phyloP scores from a whole-genome alignment of 37 sponge, comb jelly and placozoan species.

The Spongia lamella region DNA sequence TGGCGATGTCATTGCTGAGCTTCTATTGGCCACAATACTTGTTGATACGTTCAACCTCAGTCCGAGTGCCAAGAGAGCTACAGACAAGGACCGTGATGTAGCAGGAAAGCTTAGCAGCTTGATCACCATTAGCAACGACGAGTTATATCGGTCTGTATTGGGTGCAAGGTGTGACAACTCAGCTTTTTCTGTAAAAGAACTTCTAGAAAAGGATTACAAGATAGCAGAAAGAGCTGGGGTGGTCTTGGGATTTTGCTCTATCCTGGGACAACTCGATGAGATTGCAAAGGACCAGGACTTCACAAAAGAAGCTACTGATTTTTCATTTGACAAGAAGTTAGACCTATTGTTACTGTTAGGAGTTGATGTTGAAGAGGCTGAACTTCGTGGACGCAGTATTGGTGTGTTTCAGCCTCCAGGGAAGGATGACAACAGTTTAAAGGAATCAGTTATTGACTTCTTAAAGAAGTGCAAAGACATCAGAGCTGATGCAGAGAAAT shows the following conservation, averaged over 20 bases:
- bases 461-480: slow-evolving; percentile 31
- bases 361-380: no score
- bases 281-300: slow-evolving; percentile 13
- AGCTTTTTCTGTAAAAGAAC: slow-evolving; percentile 19
- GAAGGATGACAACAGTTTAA: slow-evolving; percentile 7
- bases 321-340: no score
- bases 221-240: neutral
- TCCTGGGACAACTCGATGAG: slow-evolving; percentile 31
- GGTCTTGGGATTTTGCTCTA: slow-evolving; percentile 41
- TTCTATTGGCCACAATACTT: slow-evolving; percentile 68
- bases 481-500: slow-evolving; percentile 10
- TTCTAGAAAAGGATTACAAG: slow-evolving; percentile 70
- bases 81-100: slow-evolving; percentile 46
- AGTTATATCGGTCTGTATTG: slow-evolving; percentile 30
- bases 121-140: slow-evolving; percentile 9
- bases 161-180: slow-evolving; percentile 38
- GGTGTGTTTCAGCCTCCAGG: no score
- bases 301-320: no score
- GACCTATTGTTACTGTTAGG: no score
- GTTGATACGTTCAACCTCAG: slow-evolving; percentile 67
- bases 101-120: slow-evolving; percentile 28
- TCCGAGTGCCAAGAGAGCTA: slow-evolving; percentile 14
- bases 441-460: slow-evolving; percentile 30
- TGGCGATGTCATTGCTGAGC: slow-evolving; percentile 17
- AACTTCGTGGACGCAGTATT: no score